A percentile compares a stretch with the other conserved stretches of the same genome.
Conservation (phyloP, 2,797 vertebrate genomes). For the Enteromius treurensis region DNA sequence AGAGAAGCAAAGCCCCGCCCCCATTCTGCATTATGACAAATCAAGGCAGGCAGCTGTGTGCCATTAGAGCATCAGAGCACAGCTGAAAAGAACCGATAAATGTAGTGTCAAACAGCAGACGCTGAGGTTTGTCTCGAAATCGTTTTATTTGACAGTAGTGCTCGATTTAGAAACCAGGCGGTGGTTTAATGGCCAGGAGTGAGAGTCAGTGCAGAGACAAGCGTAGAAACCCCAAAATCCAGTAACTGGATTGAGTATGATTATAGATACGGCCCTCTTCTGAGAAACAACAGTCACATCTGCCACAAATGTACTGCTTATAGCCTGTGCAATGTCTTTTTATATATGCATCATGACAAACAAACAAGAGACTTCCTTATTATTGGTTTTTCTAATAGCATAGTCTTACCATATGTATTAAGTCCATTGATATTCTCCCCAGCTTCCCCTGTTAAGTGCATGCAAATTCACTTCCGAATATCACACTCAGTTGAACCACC, state of each 20-base stretch:
- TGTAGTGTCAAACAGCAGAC: slow-evolving; percentile 31
- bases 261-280: background rate
- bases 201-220: background rate
- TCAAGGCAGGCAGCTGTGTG: slow-evolving; percentile 86
- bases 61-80: slow-evolving; percentile 79
- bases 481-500: background rate
- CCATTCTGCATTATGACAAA: slow-evolving; percentile 93
- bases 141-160: slow-evolving; percentile 29
- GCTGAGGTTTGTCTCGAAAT: slow-evolving; percentile 2
- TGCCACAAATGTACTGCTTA: background rate
- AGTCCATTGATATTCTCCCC: background rate
- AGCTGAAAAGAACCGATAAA: slow-evolving; percentile 51
- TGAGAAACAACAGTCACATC: background rate
- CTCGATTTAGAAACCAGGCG: slow-evolving; percentile 24
- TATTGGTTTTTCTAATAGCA: background rate
- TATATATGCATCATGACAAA: background rate
- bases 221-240: background rate
- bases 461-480: background rate
- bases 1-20: slow-evolving; percentile 79
- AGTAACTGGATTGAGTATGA: background rate
- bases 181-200: slow-evolving; percentile 14
- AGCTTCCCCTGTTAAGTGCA: background rate
- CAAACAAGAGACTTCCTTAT: background rate
- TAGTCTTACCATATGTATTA: background rate
- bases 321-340: background rate